Conservation (phyloP, 2,888 invertebrate species). For the Agrenia bidenticulata region DNA sequence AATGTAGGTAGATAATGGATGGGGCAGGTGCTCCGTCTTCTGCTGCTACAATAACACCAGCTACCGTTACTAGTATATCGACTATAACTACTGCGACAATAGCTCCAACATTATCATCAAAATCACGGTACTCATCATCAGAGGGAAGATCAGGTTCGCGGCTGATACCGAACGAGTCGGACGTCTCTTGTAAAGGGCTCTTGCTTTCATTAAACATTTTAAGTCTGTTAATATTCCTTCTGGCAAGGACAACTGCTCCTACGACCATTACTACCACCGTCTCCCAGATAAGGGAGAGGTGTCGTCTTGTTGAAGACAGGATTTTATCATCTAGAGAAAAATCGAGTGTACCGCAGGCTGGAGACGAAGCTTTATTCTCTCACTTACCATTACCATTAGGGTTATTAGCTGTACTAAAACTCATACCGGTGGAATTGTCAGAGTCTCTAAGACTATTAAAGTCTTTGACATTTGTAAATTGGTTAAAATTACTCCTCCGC, state of each 20-base stretch:
- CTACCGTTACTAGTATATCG: background rate
- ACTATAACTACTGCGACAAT: background rate
- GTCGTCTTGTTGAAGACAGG: too few relatives aligned
- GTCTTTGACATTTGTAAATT: constrained; percentile 6
- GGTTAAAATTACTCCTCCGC: background rate
- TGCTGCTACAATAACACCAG: too few relatives aligned
- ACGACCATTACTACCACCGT: too few relatives aligned
- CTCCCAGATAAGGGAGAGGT: too few relatives aligned
- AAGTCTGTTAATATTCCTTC: too few relatives aligned
- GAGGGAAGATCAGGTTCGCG: background rate
- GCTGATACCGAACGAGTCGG: background rate
- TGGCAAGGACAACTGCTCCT: background rate
- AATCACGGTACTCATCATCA: background rate
- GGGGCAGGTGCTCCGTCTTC: constrained; percentile 43
- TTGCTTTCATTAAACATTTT: too few relatives aligned
- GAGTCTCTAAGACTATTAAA: background rate
- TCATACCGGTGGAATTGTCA: too few relatives aligned
- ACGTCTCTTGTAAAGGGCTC: too few relatives aligned
- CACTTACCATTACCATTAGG: constrained; percentile 4
- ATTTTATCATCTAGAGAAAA: constrained; percentile 1
- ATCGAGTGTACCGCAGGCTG: background rate
- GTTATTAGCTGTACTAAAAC: constrained; percentile 6
- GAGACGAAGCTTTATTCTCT: background rate
- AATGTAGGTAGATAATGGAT: constrained; percentile 44
- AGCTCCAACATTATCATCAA: background rate